A percentile compares a stretch with the other conserved stretches of the same genome.
These are phyloP conservation scores for Acanthopleura granulata DNA, from an alignment of 2,888 invertebrate genomes.

Conservation along the genomic window DNA sequence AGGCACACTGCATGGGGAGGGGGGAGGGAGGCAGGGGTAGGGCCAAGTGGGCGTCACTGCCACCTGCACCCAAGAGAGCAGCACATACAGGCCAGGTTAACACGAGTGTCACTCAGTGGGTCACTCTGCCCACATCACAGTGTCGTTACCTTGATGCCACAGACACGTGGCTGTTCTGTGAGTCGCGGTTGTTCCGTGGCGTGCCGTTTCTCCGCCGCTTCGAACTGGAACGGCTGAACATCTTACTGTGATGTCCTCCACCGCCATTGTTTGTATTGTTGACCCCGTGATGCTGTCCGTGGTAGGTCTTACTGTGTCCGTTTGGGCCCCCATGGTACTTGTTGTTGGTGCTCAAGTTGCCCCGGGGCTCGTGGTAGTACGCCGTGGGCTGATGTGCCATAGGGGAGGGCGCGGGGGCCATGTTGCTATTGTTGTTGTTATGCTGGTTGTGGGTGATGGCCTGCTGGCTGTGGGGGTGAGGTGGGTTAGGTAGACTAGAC, in stretches of 20 bases:
- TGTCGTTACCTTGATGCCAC: not conserved
- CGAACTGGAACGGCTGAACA: conserved; percentile 12
- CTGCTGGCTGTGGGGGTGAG: not conserved
- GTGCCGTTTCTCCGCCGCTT: conserved; percentile 7
- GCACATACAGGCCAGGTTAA: not conserved
- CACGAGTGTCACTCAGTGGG: no score
- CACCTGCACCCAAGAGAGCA: not conserved
- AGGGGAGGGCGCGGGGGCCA: conserved; percentile 3
- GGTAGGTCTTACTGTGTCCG: conserved; percentile 18
- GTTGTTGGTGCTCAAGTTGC: not conserved
- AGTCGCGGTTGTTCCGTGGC: not conserved
- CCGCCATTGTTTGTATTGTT: not conserved
- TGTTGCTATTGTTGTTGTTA: conserved; percentile 8
- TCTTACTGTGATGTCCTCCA: conserved; percentile 7
- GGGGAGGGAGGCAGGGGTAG: no score
- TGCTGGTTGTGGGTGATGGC: not conserved
- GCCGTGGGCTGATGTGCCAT: not conserved
- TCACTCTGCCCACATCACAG: not conserved
- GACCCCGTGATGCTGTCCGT: conserved; percentile 7
- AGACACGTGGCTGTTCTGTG: not conserved
- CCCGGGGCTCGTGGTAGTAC: not conserved
- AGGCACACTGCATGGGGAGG: no score
- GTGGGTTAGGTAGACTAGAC: not conserved
- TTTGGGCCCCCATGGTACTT: not conserved
- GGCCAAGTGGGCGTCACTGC: no score